A percentile compares a stretch with the other conserved stretches of the same genome.
Conservation (phyloP, 2,888 invertebrate species). For the Dione juno region DNA sequence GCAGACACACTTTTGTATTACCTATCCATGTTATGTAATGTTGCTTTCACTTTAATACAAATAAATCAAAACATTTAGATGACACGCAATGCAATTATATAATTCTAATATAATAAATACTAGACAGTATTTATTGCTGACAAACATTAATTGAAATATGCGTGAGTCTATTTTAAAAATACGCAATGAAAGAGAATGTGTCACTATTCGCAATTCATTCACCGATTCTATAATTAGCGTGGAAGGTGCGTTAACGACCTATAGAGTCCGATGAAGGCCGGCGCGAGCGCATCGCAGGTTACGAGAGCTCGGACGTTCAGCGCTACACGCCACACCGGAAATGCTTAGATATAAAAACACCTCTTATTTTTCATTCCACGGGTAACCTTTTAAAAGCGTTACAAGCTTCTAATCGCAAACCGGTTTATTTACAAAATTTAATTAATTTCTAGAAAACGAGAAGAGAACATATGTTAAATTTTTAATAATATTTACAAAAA, state of each 20-base stretch:
- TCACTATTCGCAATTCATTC: slow-evolving; percentile 52
- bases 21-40: background rate
- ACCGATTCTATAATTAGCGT: slow-evolving; percentile 62
- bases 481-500: background rate
- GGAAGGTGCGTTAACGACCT: slow-evolving; percentile 64
- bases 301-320: slow-evolving; percentile 44
- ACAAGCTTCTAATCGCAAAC: background rate
- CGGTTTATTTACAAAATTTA: slow-evolving; percentile 10
- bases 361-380: slow-evolving; percentile 13
- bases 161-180: slow-evolving; percentile 26
- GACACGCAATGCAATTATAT: background rate
- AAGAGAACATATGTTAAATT: slow-evolving; percentile 12
- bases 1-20: background rate
- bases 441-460: slow-evolving; percentile 15
- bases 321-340: slow-evolving; percentile 29
- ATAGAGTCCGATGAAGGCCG: slow-evolving; percentile 60
- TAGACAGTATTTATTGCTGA: slow-evolving; percentile 8
- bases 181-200: slow-evolving; percentile 43
- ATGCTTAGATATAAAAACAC: slow-evolving; percentile 23
- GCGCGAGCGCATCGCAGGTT: slow-evolving; percentile 48
- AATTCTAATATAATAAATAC: background rate
- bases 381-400: slow-evolving; percentile 4
- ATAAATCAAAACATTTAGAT: background rate
- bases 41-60: background rate
- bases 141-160: slow-evolving; percentile 1